A percentile compares a stretch with the other conserved stretches of the same genome.
Conservation (phyloP, 2,888 invertebrate species). For the Ditula angustiorana region DNA sequence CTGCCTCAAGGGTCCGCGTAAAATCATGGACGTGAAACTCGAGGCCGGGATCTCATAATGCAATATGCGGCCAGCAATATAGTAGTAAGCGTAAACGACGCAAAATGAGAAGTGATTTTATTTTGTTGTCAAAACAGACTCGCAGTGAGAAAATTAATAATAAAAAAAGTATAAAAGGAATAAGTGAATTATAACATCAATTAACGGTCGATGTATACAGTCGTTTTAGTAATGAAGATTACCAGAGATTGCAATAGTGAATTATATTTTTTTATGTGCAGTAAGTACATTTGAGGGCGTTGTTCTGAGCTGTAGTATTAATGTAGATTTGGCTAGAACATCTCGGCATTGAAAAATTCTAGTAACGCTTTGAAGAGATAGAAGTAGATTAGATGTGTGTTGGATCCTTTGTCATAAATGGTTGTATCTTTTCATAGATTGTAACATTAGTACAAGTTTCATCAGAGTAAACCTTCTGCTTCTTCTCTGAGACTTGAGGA, state of each 20-base stretch:
- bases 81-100: constrained; percentile 69
- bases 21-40: constrained; percentile 80
- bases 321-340: constrained; percentile 59
- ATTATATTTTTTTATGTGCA: constrained; percentile 82
- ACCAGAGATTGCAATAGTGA: constrained; percentile 80
- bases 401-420: constrained; percentile 64
- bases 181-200: constrained; percentile 76
- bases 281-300: constrained; percentile 58
- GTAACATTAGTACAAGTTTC: constrained; percentile 66
- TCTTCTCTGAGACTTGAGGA: constrained; percentile 42
- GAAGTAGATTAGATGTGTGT: constrained; percentile 66
- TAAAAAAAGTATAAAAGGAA: constrained; percentile 73
- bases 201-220: constrained; percentile 66
- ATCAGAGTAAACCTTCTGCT: constrained; percentile 49
- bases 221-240: constrained; percentile 69
- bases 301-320: constrained; percentile 54
- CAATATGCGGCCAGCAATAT: constrained; percentile 59
- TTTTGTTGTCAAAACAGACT: constrained; percentile 78
- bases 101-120: constrained; percentile 82
- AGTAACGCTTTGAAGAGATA: constrained; percentile 67
- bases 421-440: constrained; percentile 68
- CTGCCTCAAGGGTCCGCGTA: constrained; percentile 79
- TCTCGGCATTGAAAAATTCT: constrained; percentile 60
- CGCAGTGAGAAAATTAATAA: constrained; percentile 57
- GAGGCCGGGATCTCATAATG: constrained; percentile 84